These are phyloP conservation scores for Peromyscus eremicus DNA, from an alignment of 2,797 vertebrate species.

Conservation along the genomic window DNA sequence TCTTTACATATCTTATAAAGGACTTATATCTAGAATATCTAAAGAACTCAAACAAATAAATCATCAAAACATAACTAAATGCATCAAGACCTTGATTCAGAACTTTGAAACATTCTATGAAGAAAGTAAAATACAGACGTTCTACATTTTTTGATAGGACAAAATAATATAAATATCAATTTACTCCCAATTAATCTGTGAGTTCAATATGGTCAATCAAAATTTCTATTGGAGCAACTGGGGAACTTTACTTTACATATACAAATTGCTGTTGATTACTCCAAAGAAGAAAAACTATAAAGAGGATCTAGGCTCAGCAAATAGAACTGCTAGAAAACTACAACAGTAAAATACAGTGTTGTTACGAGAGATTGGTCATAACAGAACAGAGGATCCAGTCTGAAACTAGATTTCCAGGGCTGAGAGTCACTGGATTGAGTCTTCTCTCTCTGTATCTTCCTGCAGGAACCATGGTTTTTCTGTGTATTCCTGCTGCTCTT, in stretches of 20 bases:
- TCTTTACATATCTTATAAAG: background rate
- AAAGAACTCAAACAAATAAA: background rate
- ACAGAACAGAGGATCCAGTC: background rate
- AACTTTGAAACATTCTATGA: conserved; percentile 1
- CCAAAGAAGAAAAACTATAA: background rate
- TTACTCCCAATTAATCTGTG: background rate
- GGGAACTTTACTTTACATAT: background rate
- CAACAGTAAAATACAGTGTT: background rate
- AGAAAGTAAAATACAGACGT: background rate
- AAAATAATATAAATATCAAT: background rate
- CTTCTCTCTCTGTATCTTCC: background rate
- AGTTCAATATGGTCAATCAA: background rate
- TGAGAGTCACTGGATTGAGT: background rate
- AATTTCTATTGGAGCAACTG: background rate
- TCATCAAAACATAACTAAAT: background rate
- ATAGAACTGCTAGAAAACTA: background rate
- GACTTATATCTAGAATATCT: background rate
- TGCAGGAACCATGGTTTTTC: background rate
- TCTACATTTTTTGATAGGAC: background rate
- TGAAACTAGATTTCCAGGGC: background rate
- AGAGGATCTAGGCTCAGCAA: background rate
- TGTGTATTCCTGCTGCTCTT: background rate
- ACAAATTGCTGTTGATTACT: background rate
- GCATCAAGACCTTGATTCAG: background rate
- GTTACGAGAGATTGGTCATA: background rate